A percentile compares a stretch with the other conserved stretches of the same genome.
These are phyloP conservation scores for Ondatra zibethicus DNA, from an alignment of 2,113 vertebrate species.

Conservation along the genomic window DNA sequence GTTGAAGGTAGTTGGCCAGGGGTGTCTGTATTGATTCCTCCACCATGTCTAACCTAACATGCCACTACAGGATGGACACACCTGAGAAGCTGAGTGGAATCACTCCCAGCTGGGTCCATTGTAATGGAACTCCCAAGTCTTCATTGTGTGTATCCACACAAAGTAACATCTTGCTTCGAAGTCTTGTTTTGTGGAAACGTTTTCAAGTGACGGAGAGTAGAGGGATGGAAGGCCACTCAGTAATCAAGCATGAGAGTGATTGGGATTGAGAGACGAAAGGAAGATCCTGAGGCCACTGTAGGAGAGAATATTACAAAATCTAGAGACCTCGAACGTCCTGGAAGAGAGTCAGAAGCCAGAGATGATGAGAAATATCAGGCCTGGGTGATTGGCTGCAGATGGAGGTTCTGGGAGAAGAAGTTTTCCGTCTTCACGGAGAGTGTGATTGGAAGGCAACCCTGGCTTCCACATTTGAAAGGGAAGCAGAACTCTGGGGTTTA, in stretches of 20 bases:
- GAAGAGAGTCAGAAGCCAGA: slow-evolving; percentile 5
- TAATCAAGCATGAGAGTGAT: background rate
- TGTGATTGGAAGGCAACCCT: background rate
- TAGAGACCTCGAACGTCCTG: background rate
- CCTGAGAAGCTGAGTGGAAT: background rate
- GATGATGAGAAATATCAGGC: background rate
- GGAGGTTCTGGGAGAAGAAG: background rate
- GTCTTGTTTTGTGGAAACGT: background rate
- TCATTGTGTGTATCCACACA: background rate
- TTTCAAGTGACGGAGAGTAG: slow-evolving; percentile 17
- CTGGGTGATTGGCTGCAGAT: background rate
- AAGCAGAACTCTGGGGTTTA: background rate
- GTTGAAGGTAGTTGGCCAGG: background rate
- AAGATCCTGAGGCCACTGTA: background rate
- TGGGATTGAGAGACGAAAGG: background rate
- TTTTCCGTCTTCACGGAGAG: background rate
- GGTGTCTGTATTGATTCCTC: background rate
- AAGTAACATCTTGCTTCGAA: background rate
- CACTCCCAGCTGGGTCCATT: background rate
- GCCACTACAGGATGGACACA: background rate
- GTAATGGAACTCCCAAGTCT: background rate
- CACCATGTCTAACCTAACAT: background rate
- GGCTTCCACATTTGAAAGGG: background rate
- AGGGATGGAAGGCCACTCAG: background rate
- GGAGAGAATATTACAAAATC: background rate